Percentiles rank a stretch among this genome's conserved stretches.
phyloP scores from a whole-genome alignment of 2,797 vertebrate genomes.

The Liparis tanakae region DNA sequence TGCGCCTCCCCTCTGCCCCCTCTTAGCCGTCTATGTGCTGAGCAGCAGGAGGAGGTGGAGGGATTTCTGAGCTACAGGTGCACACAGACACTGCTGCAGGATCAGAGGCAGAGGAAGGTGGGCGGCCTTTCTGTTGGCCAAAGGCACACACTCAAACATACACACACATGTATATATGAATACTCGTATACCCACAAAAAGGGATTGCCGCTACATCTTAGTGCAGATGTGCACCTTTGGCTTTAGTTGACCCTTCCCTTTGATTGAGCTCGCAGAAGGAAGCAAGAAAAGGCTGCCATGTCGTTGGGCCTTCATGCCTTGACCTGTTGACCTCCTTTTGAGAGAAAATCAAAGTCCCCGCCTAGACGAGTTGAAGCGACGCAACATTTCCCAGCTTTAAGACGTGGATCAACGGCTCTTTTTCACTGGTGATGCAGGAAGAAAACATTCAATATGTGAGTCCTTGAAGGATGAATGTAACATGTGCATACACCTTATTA shows the following conservation, averaged over 20 bases:
- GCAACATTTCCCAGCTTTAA: conserved; percentile 51
- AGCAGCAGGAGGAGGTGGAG: conserved; percentile 69
- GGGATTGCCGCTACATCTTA: conserved; percentile 39
- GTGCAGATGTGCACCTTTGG: conserved; percentile 36
- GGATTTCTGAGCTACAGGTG: conserved; percentile 76
- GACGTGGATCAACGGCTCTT: conserved; percentile 57
- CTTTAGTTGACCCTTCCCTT: conserved; percentile 45
- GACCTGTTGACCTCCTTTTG: conserved; percentile 56
- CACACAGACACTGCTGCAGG: conserved; percentile 62
- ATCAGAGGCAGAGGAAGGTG: conserved; percentile 69
- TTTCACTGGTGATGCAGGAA: conserved; percentile 37
- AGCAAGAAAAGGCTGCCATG: conserved; percentile 39
- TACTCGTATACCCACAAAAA: conserved; percentile 39
- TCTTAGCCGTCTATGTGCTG: conserved; percentile 46
- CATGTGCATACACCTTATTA: conserved; percentile 46
- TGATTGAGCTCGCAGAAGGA: conserved; percentile 52
- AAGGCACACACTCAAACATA: conserved; percentile 21
- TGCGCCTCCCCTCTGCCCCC: conserved; percentile 63
- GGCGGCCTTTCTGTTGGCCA: conserved; percentile 46
- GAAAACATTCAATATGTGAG: conserved; percentile 54
- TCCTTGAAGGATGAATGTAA: conserved; percentile 62
- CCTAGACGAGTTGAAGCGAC: conserved; percentile 35
- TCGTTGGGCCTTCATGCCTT: conserved; percentile 40
- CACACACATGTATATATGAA: conserved; percentile 22
- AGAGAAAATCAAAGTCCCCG: conserved; percentile 25